Evolutionary conservation across 2,888 invertebrate genomes (phyloP).

Genomic region (Bombylius major): DNA sequence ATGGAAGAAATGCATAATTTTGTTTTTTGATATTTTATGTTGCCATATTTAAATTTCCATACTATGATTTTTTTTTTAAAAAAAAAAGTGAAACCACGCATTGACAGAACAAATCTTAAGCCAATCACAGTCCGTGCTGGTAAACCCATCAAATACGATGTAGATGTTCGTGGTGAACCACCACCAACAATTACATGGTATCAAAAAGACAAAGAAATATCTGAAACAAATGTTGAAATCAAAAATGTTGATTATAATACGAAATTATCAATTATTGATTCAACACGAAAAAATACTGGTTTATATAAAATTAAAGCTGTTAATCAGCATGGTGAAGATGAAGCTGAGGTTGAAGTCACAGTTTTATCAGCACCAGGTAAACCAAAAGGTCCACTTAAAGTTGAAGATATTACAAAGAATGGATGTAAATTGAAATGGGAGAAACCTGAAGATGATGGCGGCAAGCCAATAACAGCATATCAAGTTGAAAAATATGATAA

Average conservation of each 20-base stretch:
- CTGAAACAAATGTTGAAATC: constrained; percentile 59
- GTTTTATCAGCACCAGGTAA: constrained; percentile 71
- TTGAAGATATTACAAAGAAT: constrained; percentile 76
- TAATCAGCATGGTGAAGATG: constrained; percentile 84
- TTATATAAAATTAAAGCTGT: constrained; percentile 80
- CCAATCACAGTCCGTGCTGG: constrained; percentile 81
- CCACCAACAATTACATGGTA: constrained; percentile 88
- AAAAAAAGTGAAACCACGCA: constrained; percentile 83
- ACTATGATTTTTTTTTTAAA: too few species aligned
- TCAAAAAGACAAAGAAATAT: constrained; percentile 63
- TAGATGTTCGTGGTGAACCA: constrained; percentile 92
- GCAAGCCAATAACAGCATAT: constrained; percentile 84
- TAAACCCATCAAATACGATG: constrained; percentile 82
- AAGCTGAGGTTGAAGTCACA: constrained; percentile 87
- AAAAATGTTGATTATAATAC: constrained; percentile 84
- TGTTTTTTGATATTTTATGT: not conserved
- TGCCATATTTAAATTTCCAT: too few species aligned
- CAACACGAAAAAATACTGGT: constrained; percentile 74
- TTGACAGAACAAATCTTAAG: constrained; percentile 89
- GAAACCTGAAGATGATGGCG: constrained; percentile 90
- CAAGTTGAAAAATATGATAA: constrained; percentile 89
- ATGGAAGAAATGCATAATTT: not conserved
- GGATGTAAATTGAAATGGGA: constrained; percentile 87
- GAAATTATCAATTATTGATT: constrained; percentile 67
- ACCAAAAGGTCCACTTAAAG: constrained; percentile 82